Evolutionary conservation across 2,113 vertebrate species (phyloP).

Genomic region (Speoplatyrhinus poulsoni): DNA sequence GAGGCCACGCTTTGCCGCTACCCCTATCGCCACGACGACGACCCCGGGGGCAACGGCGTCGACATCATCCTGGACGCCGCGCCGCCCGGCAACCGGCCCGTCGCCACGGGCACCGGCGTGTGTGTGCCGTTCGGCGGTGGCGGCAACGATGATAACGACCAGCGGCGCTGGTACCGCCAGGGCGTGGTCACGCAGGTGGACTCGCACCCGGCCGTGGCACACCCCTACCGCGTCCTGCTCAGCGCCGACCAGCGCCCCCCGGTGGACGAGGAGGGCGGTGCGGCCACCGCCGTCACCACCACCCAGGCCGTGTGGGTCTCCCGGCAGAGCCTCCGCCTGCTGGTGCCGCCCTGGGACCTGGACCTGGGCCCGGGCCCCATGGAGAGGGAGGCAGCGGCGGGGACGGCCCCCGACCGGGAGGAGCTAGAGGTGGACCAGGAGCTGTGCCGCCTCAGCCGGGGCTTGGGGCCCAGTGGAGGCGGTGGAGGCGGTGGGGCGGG

Average conservation of each 20-base stretch:
- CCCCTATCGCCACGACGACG: slow-evolving; percentile 73
- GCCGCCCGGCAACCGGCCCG: slow-evolving; percentile 73
- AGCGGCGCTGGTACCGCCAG: slow-evolving; percentile 79
- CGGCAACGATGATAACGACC: slow-evolving; percentile 65
- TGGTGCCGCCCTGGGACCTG: slow-evolving; percentile 83
- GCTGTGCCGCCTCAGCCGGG: slow-evolving; percentile 80
- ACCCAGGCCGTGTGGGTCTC: slow-evolving; percentile 84
- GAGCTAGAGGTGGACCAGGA: slow-evolving; percentile 80
- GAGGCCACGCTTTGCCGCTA: slow-evolving; percentile 82
- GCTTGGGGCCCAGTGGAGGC: slow-evolving; percentile 63
- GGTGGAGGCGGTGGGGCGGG: slow-evolving; percentile 52
- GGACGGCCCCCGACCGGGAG: slow-evolving; percentile 69
- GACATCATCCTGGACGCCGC: slow-evolving; percentile 84
- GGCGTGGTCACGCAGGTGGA: slow-evolving; percentile 84
- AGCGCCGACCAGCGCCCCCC: slow-evolving; percentile 58
- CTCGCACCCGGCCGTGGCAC: slow-evolving; percentile 80
- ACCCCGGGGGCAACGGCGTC: slow-evolving; percentile 55
- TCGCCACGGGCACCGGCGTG: slow-evolving; percentile 79
- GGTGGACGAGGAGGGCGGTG: slow-evolving; percentile 58
- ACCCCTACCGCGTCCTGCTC: slow-evolving; percentile 82
- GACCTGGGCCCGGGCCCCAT: slow-evolving; percentile 64
- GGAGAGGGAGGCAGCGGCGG: slow-evolving; percentile 56
- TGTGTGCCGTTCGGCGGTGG: slow-evolving; percentile 81
- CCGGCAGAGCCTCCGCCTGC: slow-evolving; percentile 83
- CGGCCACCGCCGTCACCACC: slow-evolving; percentile 9